phyloP scores from a whole-genome alignment of 2,888 invertebrate species.

The Stenodera caucasica region DNA sequence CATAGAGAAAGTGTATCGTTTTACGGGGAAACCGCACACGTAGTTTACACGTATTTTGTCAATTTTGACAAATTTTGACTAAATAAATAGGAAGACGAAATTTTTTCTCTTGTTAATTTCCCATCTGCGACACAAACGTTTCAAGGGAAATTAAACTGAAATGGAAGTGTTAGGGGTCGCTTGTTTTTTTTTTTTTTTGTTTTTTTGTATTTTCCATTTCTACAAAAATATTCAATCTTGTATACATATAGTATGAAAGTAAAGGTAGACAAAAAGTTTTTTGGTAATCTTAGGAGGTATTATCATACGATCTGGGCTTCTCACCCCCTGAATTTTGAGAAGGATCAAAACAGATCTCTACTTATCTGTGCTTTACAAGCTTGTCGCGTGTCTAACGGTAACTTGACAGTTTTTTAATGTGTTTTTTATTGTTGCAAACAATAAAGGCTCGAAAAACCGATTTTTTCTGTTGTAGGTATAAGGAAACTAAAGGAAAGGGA shows the following conservation, averaged over 20 bases:
- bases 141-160: neutral
- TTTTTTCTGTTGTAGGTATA: neutral
- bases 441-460: constrained; percentile 6
- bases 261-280: neutral
- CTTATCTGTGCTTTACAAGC: constrained; percentile 32
- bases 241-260: neutral
- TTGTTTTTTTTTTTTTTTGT: neutral
- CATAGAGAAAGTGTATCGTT: constrained; percentile 18
- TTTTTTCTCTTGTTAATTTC: neutral
- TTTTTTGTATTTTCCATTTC: neutral
- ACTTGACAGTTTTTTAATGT: constrained; percentile 16
- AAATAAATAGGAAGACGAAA: constrained; percentile 20
- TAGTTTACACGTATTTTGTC: constrained; percentile 26
- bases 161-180: neutral
- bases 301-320: constrained; percentile 32
- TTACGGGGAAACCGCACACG: constrained; percentile 26
- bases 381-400: constrained; percentile 33
- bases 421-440: constrained; percentile 17
- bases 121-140: constrained; percentile 1
- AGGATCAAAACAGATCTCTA: constrained; percentile 29
- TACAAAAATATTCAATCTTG: neutral
- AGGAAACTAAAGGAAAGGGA: neutral
- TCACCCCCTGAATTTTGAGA: constrained; percentile 28
- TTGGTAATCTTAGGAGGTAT: constrained; percentile 20
- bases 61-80: constrained; percentile 26